These are phyloP conservation scores for Pluvianellus socialis DNA, from an alignment of 2,113 vertebrate genomes.

Conservation along the genomic window DNA sequence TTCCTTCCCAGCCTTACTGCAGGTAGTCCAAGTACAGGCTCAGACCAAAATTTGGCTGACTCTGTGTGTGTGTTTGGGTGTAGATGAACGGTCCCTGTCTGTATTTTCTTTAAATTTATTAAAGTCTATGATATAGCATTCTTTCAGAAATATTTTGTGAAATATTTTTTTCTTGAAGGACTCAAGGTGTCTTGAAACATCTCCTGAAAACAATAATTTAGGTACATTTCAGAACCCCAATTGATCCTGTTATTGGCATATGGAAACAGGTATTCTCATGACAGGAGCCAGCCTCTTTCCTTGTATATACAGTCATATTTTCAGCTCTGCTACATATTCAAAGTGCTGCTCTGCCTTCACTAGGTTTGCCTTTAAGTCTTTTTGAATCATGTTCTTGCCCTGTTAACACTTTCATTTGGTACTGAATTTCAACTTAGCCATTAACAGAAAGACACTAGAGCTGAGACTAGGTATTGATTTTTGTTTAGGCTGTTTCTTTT, in stretches of 20 bases:
- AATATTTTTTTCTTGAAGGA: not conserved
- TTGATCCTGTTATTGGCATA: not conserved
- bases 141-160: not conserved
- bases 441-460: not conserved
- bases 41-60: not conserved
- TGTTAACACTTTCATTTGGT: not conserved
- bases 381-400: not conserved
- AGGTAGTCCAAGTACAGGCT: fast-evolving
- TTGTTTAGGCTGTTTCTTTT: not conserved
- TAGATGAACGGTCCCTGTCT: not conserved
- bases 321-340: not conserved
- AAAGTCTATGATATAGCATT: not conserved
- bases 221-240: not conserved
- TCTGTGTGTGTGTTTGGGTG: not conserved
- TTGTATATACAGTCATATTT: not conserved
- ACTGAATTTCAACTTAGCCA: not conserved
- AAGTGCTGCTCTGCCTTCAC: not conserved
- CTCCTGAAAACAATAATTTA: not conserved
- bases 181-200: not conserved
- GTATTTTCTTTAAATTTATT: not conserved
- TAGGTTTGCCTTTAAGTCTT: not conserved
- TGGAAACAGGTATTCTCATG: not conserved
- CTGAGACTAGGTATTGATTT: not conserved
- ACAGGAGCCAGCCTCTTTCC: not conserved
- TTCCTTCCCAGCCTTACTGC: not conserved